Evolutionary conservation across 1,140 invertebrate genomes (phyloP).

Genomic region (Rhopalosiphum padi): DNA sequence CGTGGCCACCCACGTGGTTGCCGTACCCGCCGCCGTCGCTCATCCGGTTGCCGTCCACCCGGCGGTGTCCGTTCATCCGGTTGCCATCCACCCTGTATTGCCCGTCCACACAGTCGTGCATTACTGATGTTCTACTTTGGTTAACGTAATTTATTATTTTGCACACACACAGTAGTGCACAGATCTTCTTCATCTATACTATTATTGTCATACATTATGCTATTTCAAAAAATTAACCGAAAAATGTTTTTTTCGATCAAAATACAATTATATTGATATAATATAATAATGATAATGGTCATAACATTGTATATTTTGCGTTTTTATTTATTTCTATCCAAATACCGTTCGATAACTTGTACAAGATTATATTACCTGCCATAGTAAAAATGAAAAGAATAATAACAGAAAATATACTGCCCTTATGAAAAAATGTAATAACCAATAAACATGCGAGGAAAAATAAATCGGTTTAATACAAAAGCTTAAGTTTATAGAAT

Average conservation of each 20-base stretch:
- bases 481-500: too few relatives aligned
- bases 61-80: neutral
- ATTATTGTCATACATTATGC: neutral
- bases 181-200: neutral
- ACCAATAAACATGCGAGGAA: neutral
- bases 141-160: neutral
- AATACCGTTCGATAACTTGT: neutral
- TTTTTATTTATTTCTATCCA: neutral
- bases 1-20: neutral
- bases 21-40: neutral
- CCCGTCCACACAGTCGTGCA: slow-evolving; percentile 26
- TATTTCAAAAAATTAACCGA: neutral
- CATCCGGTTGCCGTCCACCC: slow-evolving; percentile 9
- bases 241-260: neutral
- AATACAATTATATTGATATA: neutral
- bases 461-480: too few relatives aligned
- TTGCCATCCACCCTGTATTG: slow-evolving; percentile 13
- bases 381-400: neutral
- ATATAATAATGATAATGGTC: neutral
- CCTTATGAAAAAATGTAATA: too few relatives aligned
- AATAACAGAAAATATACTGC: neutral
- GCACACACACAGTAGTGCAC: neutral
- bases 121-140: neutral
- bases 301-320: neutral
- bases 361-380: too few relatives aligned